Conservation (phyloP, 2,797 vertebrate species). For the Lepilemur septentrionalis region DNA sequence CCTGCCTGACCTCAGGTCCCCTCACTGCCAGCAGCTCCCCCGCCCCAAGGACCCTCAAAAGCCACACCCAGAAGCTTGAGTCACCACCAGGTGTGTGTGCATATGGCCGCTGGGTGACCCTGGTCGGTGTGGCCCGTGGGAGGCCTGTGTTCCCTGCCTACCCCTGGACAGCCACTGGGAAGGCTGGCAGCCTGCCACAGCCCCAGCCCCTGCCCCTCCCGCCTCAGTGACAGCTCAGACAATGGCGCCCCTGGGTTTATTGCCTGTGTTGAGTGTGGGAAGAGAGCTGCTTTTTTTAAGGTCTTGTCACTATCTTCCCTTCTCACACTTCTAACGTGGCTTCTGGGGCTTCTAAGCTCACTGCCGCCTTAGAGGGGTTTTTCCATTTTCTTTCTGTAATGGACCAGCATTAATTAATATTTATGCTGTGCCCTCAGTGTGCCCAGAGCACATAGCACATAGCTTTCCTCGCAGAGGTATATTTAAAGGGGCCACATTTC, state of each 20-base stretch:
- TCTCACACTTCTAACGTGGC: neutral
- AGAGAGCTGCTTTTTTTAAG: neutral
- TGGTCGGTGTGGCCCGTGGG: rapidly evolving
- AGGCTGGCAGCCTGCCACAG: rapidly evolving
- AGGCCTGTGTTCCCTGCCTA: neutral
- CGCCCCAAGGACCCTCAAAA: neutral
- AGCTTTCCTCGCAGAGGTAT: neutral
- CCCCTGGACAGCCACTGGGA: neutral
- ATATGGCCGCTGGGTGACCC: neutral
- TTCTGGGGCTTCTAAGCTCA: neutral
- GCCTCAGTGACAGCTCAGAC: neutral
- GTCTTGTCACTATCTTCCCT: neutral
- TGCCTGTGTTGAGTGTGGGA: neutral
- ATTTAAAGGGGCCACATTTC: neutral
- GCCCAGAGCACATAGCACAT: neutral
- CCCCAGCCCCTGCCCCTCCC: neutral
- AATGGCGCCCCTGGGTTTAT: neutral
- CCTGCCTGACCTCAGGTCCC: neutral
- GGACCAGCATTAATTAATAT: slow-evolving; percentile 32
- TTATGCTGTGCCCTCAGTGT: neutral
- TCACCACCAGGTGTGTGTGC: neutral
- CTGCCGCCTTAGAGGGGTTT: neutral
- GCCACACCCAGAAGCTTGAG: neutral
- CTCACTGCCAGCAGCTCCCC: neutral
- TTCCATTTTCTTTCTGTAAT: neutral